phyloP scores from a whole-genome alignment of 1,140 invertebrate genomes.

The Onthophagus taurus region DNA sequence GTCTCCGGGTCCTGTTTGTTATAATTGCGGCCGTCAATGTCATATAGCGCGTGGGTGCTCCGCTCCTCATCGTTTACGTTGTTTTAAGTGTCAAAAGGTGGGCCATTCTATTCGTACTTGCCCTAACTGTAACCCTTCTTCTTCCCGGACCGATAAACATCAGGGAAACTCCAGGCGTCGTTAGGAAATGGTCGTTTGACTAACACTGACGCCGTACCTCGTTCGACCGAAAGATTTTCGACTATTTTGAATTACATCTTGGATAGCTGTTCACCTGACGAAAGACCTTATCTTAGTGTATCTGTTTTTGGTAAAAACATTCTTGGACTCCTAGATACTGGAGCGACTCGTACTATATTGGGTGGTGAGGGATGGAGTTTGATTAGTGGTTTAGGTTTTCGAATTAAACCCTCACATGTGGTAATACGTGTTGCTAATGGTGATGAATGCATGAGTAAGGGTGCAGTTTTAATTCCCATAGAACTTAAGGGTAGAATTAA shows the following conservation, averaged over 20 bases:
- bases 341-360: background rate
- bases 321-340: conserved; percentile 1
- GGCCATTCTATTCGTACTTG: background rate
- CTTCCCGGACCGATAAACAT: too few relatives aligned
- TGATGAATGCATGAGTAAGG: background rate
- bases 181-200: background rate
- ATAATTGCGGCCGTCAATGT: background rate
- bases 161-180: background rate
- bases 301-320: background rate
- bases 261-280: background rate
- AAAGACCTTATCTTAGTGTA: background rate
- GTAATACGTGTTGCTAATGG: background rate
- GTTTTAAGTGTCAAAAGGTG: background rate
- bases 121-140: background rate
- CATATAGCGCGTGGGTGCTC: background rate
- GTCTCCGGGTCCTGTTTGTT: background rate
- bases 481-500: background rate
- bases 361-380: background rate
- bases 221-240: background rate
- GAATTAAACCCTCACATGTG: background rate
- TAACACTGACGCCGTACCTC: too few relatives aligned
- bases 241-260: background rate
- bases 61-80: background rate
- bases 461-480: background rate
- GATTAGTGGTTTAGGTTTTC: background rate